phyloP scores from a whole-genome alignment of 2,113 vertebrate species.

The Cygnus atratus region DNA sequence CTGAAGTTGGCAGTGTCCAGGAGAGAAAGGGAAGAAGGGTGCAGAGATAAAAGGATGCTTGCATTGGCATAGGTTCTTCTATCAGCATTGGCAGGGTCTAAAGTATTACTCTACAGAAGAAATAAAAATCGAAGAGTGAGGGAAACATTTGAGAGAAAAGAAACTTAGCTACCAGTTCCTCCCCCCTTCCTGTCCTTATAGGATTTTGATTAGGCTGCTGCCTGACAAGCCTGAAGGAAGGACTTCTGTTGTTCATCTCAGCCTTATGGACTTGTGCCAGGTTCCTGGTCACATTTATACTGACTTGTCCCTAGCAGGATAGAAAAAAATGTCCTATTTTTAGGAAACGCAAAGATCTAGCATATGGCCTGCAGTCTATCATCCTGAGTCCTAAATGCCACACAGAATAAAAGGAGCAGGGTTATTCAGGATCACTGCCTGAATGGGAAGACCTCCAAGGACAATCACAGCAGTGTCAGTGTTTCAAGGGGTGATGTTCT shows the following conservation, averaged over 20 bases:
- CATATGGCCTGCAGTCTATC: constrained; percentile 53
- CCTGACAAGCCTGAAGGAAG: constrained; percentile 30
- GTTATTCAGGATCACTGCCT: constrained; percentile 43
- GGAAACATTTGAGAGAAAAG: background rate
- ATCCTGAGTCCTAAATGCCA: constrained; percentile 20
- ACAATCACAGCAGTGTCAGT: background rate
- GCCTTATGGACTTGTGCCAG: constrained; percentile 48
- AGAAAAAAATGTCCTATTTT: constrained; percentile 37
- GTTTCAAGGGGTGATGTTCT: background rate
- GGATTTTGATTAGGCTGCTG: constrained; percentile 20
- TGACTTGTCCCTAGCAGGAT: background rate
- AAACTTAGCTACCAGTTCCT: background rate
- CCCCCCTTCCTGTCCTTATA: background rate
- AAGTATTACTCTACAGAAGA: background rate
- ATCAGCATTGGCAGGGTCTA: background rate
- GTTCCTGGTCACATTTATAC: constrained; percentile 44
- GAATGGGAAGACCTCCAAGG: constrained; percentile 47
- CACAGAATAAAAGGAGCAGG: background rate
- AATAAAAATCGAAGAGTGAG: background rate
- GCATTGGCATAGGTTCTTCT: background rate
- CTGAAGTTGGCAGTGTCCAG: background rate
- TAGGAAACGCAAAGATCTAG: constrained; percentile 30
- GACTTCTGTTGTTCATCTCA: constrained; percentile 30
- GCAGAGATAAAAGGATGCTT: background rate
- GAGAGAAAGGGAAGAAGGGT: background rate